phyloP scores from a whole-genome alignment of 1,140 invertebrate genomes.

The Drosophila subobscura region DNA sequence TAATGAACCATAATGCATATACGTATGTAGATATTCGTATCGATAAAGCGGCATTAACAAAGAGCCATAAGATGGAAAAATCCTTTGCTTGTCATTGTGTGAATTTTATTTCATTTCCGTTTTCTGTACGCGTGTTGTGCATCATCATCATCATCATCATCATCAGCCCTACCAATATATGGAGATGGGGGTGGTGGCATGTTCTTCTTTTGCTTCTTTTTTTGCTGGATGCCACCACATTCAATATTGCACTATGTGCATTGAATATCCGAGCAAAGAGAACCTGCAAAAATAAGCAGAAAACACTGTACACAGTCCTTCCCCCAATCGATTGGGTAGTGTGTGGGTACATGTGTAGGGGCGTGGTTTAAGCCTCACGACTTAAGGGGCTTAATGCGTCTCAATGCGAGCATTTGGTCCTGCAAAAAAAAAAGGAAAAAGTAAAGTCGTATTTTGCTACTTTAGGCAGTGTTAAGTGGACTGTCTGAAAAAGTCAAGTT shows the following conservation, averaged over 20 bases:
- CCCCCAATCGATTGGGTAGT: slow-evolving; percentile 38
- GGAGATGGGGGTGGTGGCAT: not conserved
- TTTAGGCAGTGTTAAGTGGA: not conserved
- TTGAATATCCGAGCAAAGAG: slow-evolving; percentile 30
- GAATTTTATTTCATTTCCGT: slow-evolving; percentile 55
- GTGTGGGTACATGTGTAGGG: not conserved
- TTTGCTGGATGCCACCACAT: slow-evolving; percentile 41
- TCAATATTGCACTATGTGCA: slow-evolving; percentile 67
- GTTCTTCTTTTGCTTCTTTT: slow-evolving; percentile 8
- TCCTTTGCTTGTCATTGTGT: slow-evolving; percentile 53
- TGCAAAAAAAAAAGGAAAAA: not conserved
- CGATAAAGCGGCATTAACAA: slow-evolving; percentile 22
- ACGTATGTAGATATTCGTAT: slow-evolving; percentile 22
- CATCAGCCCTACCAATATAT: slow-evolving; percentile 5
- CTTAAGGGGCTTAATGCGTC: slow-evolving; percentile 13
- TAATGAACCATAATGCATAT: slow-evolving; percentile 54
- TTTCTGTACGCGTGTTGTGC: slow-evolving; percentile 21
- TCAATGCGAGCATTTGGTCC: not conserved
- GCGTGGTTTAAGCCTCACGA: slow-evolving; percentile 17
- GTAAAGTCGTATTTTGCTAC: slow-evolving; percentile 3
- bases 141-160: slow-evolving; percentile 36
- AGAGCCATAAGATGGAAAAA: slow-evolving; percentile 36
- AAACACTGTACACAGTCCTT: not conserved
- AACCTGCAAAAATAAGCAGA: not conserved
- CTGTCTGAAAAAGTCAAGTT: not conserved